Base-by-base conservation (phyloP, 1,140 invertebrate genomes). In the Amphibalanus amphitrite region DNA sequence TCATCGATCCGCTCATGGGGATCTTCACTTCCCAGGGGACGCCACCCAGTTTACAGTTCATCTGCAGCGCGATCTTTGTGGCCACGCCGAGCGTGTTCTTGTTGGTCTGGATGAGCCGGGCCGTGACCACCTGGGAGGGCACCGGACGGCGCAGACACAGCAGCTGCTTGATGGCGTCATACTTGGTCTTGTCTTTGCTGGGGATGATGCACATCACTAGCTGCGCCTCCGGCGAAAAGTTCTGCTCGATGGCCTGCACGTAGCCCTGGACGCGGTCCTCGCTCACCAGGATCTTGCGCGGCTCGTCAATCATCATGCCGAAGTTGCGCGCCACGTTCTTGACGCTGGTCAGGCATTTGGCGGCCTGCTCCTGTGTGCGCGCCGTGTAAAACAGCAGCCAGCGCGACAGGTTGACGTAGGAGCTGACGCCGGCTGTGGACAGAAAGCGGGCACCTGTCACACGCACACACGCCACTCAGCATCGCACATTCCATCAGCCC, bases 21-120 rank as follows among this genome's bases (percentile, higher is more conserved):
- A 95, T 91, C 59, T 85, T 80, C 0, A 97, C 81, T 0, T 84
- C 83, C 95, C 95, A 98, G 10, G 97, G 79, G 0, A 90, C 88
- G 10, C 95, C 95, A 28, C 95, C 95, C 6, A 98, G 79, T 82
- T 98, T 98, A 77, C 93, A 95, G 78, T 95, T 97, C 68, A 98
- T 95, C 82, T 98, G 95, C 25, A 98, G 79, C 0, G 89, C 85
- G 70, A 98, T 91, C 82, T 97, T 98, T 78, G 92, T 89, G 0
- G 88, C 86, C 30, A 95, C 88, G 3, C 88, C 88, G 83, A 89
- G 84, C 0, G 76, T 72, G 59, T 69, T 75, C 17, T 74, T 74
- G 28, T 86, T 84, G 73, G 81, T 82, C 1, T 59, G 73, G 0
- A 85, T 78, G 65, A 91, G 82, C 70, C 82, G 84, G 0, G 77